These are phyloP conservation scores for Apodemia hepburni DNA, from an alignment of 2,888 invertebrate genomes.

Conservation along the genomic window DNA sequence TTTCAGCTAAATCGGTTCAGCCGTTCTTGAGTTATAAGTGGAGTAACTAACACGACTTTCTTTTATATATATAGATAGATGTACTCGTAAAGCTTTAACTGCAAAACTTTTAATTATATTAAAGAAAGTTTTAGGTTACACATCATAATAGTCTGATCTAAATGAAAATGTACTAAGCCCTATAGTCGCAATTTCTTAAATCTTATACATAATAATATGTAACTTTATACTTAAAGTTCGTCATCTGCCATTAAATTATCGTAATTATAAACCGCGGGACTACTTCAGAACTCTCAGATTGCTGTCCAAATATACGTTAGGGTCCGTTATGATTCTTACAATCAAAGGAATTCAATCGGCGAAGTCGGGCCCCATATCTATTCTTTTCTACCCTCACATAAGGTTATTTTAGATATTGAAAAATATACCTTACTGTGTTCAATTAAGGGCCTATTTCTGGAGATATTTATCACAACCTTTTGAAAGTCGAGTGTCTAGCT, in stretches of 20 bases:
- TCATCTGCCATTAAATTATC: constrained; percentile 73
- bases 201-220: constrained; percentile 7
- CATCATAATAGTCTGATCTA: neutral
- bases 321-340: constrained; percentile 71
- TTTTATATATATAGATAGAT: no score
- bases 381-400: constrained; percentile 66
- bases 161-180: neutral
- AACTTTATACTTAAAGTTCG: constrained; percentile 31
- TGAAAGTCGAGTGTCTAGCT: constrained; percentile 64
- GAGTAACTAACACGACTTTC: no score
- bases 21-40: no score
- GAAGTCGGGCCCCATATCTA: constrained; percentile 73
- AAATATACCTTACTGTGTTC: constrained; percentile 30
- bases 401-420: constrained; percentile 28
- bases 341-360: constrained; percentile 70
- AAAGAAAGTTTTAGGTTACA: no score
- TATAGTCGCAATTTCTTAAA: neutral
- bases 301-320: constrained; percentile 79
- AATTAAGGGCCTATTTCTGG: constrained; percentile 33
- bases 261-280: constrained; percentile 74
- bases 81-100: no score
- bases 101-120: no score
- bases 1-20: no score
- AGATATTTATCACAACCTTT: constrained; percentile 27
- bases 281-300: constrained; percentile 74